These are phyloP conservation scores for Telmatherina bonti DNA, from an alignment of 2,797 vertebrate genomes.

Conservation along the genomic window DNA sequence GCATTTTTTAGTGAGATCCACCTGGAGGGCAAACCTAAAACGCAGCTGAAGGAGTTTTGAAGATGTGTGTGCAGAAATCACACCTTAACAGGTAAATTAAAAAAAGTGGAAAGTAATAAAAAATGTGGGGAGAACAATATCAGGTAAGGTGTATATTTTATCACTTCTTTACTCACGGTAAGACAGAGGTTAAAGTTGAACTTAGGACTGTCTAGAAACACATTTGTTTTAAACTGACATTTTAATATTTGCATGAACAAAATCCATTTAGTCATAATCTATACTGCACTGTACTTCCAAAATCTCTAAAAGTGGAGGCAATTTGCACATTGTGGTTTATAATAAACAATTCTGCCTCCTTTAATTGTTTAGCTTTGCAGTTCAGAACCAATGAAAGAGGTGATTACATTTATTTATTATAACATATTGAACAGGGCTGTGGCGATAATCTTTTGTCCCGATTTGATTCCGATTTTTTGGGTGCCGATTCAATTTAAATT, in stretches of 20 bases:
- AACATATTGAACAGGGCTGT: too few relatives aligned
- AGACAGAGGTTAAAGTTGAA: not conserved
- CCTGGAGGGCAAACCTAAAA: constrained; percentile 7
- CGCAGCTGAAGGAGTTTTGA: constrained; percentile 16
- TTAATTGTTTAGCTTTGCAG: too few relatives aligned
- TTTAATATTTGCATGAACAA: not conserved
- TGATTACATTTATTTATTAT: too few relatives aligned
- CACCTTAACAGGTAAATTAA: not conserved
- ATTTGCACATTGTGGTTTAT: too few relatives aligned
- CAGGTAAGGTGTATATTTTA: not conserved
- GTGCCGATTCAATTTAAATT: too few relatives aligned
- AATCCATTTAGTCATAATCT: too few relatives aligned
- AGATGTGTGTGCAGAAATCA: constrained; percentile 8
- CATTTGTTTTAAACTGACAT: not conserved
- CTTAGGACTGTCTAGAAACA: not conserved
- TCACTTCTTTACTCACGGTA: not conserved
- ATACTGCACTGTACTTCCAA: too few relatives aligned
- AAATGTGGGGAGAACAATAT: not conserved
- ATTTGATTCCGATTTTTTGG: too few relatives aligned
- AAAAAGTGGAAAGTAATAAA: not conserved
- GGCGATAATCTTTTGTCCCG: too few relatives aligned
- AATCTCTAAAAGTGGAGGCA: too few relatives aligned
- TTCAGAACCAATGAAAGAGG: too few relatives aligned
- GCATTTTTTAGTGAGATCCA: constrained; percentile 31
- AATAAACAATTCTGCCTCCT: too few relatives aligned